These are phyloP conservation scores for Protobothrops flavoviridis DNA, from an alignment of 2,113 vertebrate species.

Conservation along the genomic window DNA sequence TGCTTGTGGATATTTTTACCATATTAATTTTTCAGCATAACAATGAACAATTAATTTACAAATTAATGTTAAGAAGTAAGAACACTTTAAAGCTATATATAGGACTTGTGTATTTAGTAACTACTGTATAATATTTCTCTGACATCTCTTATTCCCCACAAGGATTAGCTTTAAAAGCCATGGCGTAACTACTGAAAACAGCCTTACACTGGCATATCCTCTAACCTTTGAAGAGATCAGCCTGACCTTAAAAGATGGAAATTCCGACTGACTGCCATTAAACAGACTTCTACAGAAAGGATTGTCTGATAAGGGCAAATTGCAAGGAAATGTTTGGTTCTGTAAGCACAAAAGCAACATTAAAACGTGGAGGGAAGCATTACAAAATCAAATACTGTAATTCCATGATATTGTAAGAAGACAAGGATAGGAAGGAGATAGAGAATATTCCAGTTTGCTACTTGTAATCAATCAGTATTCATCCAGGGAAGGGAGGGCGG, in stretches of 20 bases:
- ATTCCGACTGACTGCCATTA: constrained; percentile 54
- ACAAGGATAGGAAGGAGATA: background rate
- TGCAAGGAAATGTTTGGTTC: constrained; percentile 39
- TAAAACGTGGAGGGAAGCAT: constrained; percentile 29
- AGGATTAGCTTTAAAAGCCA: constrained; percentile 50
- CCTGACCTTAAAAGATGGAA: constrained; percentile 56
- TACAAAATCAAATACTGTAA: constrained; percentile 5
- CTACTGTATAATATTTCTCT: constrained; percentile 31
- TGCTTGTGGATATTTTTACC: background rate
- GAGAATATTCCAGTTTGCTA: background rate
- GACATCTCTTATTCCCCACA: constrained; percentile 30
- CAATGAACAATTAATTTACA: background rate
- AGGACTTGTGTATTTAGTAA: constrained; percentile 31
- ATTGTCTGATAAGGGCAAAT: constrained; percentile 44
- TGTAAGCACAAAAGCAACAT: constrained; percentile 32
- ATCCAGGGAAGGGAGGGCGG: background rate
- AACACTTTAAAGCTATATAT: constrained; percentile 18
- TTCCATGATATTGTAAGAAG: background rate
- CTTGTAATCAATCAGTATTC: constrained; percentile 2
- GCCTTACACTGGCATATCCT: constrained; percentile 36
- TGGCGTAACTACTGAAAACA: constrained; percentile 44
- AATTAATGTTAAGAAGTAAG: background rate
- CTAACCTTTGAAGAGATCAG: constrained; percentile 65
- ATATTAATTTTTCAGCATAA: background rate
- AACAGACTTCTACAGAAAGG: constrained; percentile 40